phyloP scores from a whole-genome alignment of 2,113 vertebrate species.

The Cyanoramphus novaezelandiae region DNA sequence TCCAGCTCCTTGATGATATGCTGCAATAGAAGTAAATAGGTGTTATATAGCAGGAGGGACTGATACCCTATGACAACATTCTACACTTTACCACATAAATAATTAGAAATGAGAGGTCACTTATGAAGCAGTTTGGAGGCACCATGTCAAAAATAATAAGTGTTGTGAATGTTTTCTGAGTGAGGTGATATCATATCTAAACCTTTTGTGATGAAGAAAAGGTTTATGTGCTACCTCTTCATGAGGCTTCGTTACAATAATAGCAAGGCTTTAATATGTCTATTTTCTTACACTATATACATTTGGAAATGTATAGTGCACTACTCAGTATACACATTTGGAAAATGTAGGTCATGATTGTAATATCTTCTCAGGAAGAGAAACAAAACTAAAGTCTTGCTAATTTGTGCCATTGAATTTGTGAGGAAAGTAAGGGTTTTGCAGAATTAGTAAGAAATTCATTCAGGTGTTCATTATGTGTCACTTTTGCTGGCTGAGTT shows the following conservation, averaged over 20 bases:
- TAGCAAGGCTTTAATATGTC: not conserved
- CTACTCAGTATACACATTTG: not conserved
- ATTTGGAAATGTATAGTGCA: not conserved
- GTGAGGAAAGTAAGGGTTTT: not conserved
- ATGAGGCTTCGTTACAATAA: not conserved
- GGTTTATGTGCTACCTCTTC: not conserved
- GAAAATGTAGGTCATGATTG: not conserved
- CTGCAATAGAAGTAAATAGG: constrained; percentile 8
- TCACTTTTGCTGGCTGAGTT: not conserved
- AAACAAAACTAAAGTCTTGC: not conserved
- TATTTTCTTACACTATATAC: not conserved
- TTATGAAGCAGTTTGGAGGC: constrained; percentile 15
- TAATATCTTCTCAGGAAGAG: not conserved
- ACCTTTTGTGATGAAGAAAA: not conserved
- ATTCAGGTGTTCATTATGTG: not conserved
- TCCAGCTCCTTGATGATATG: not conserved
- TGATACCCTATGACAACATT: constrained; percentile 3
- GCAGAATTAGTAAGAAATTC: not conserved
- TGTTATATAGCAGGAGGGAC: not conserved
- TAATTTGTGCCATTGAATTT: not conserved
- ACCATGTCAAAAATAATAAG: not conserved
- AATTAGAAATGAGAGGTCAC: not conserved
- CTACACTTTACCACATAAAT: not conserved
- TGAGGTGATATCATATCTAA: not conserved
- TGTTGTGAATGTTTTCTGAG: not conserved